Conservation (phyloP, 2,888 invertebrate species). For the Seladonia tumulorum region DNA sequence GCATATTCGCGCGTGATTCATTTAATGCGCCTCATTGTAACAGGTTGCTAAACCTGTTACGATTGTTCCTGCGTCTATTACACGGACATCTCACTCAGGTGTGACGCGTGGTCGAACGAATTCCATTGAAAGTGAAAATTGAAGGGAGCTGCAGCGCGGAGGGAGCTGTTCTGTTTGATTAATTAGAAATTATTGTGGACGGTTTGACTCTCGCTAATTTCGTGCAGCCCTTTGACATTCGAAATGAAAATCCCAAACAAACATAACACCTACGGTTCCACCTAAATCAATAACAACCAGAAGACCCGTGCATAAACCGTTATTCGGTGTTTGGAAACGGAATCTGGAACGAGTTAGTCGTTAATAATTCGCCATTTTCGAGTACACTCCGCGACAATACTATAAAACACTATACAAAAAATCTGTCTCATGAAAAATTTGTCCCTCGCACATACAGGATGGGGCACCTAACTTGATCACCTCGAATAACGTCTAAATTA, state of each 20-base stretch:
- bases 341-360: neutral
- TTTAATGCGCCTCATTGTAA: slow-evolving; percentile 17
- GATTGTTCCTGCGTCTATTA: slow-evolving; percentile 10
- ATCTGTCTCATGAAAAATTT: too few species aligned
- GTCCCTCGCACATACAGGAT: too few species aligned
- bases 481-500: too few species aligned
- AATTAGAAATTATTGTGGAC: slow-evolving; percentile 1
- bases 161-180: slow-evolving; percentile 10
- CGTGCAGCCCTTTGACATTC: neutral
- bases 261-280: neutral
- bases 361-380: neutral
- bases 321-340: neutral
- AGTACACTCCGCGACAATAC: neutral
- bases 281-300: neutral
- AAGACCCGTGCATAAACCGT: neutral
- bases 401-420: neutral
- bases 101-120: neutral
- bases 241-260: neutral
- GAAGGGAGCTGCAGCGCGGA: neutral
- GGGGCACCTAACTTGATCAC: too few species aligned
- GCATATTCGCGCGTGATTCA: neutral
- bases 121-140: slow-evolving; percentile 16
- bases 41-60: slow-evolving; percentile 26
- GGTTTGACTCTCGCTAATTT: neutral
- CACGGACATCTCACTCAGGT: slow-evolving; percentile 1